A percentile compares a stretch with the other conserved stretches of the same genome.
These are phyloP conservation scores for Heliconius congener DNA, from an alignment of 1,140 invertebrate species.

Conservation along the genomic window DNA sequence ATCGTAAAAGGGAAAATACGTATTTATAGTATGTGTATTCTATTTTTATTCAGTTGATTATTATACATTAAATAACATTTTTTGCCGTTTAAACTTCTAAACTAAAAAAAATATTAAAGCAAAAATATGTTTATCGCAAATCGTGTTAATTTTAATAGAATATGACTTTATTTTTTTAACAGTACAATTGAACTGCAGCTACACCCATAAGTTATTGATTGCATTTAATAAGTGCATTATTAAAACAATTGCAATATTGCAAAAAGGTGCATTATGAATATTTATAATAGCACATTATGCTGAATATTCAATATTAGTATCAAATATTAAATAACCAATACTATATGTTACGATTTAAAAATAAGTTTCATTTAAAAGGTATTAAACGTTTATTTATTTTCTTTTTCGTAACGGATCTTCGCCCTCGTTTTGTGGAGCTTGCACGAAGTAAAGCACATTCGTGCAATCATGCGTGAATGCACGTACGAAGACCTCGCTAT, in stretches of 20 bases:
- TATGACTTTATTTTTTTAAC: neutral
- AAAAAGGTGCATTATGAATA: no score
- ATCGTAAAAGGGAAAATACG: neutral
- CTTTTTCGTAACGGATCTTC: neutral
- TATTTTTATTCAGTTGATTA: neutral
- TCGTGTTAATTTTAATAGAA: neutral
- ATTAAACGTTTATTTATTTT: neutral
- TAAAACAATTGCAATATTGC: no score
- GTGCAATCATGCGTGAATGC: slow-evolving; percentile 17
- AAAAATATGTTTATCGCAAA: neutral
- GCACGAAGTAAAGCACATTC: slow-evolving; percentile 1
- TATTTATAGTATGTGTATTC: neutral
- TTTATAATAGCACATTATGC: no score
- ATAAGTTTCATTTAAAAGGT: no score
- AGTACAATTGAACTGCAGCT: no score
- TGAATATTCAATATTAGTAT: neutral
- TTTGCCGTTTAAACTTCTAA: no score
- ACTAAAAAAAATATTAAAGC: no score
- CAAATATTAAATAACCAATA: neutral
- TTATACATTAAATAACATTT: no score
- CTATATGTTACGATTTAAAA: no score
- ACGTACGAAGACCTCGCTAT: slow-evolving; percentile 17
- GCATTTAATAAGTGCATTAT: no score
- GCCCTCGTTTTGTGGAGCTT: neutral
- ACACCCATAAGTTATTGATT: no score